Conservation (phyloP, 2,797 vertebrate genomes). For the Mareca strepera region DNA sequence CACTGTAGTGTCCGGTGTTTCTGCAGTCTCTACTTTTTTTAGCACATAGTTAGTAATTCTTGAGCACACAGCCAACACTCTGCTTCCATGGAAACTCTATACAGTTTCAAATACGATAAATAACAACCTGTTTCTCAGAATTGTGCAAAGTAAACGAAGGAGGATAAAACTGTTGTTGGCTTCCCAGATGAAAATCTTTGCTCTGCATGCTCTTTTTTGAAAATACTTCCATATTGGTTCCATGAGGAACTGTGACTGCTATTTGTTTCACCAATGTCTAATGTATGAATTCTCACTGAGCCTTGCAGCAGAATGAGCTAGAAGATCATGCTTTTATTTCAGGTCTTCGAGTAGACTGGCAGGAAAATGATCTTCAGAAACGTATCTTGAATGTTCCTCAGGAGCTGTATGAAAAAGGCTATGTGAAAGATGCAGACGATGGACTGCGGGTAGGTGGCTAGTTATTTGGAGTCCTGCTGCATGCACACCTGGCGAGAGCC, state of each 20-base stretch:
- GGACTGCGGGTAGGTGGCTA: conserved; percentile 84
- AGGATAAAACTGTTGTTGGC: not conserved
- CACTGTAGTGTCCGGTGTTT: conserved; percentile 5
- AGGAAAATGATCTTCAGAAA: conserved; percentile 89
- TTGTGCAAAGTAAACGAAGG: not conserved
- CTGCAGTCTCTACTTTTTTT: not conserved
- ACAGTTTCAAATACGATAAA: conserved; percentile 34
- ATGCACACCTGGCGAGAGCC: not conserved
- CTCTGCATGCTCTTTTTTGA: not conserved
- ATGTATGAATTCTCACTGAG: rapidly evolving
- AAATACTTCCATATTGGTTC: not conserved
- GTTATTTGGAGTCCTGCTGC: not conserved
- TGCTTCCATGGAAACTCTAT: conserved; percentile 44
- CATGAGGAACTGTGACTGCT: not conserved
- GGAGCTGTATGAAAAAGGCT: conserved; percentile 91
- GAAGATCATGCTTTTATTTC: conserved; percentile 1
- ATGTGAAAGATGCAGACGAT: conserved; percentile 90
- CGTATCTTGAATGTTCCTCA: conserved; percentile 88
- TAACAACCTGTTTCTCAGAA: conserved; percentile 40
- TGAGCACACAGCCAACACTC: conserved; percentile 13
- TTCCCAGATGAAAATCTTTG: not conserved
- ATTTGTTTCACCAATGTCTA: rapidly evolving
- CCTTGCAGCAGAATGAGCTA: not conserved
- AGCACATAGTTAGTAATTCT: not conserved
- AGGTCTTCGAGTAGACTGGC: conserved; percentile 93